Evolutionary conservation across 2,888 invertebrate genomes (phyloP), one percentile per base, ranked within the genome.

Genomic region (Agrotis exclamationis): DNA sequence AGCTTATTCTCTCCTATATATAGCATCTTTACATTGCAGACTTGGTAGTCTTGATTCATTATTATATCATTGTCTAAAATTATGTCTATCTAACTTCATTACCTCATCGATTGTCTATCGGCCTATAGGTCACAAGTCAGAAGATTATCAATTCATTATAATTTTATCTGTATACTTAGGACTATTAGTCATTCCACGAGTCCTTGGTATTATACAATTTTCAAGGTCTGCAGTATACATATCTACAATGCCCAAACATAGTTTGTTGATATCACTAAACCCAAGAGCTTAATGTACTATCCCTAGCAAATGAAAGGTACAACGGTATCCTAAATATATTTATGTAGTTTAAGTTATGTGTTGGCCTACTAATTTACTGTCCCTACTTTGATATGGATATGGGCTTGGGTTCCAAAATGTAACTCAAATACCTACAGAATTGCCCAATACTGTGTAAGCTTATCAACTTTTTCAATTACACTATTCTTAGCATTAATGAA

Each of bases 301-400:
- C 50, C 69, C 53, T 13, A 24, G 39, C 2, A 47, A 67, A 24
- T 70, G 53, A 63, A 68, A 76, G 51, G 81, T 69, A 56, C 56
- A 13, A 39, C 28, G 60, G 20, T 47, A 54, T 51, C 28, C 71
- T 78, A 28, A 54, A 70, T 76, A n/a, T 76, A 57, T 69, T 48
- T 70, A 65, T 54, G 58, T 65, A 64, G 48, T 53, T 56, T 44
- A 76, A 62, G 63, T 70, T 64, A 76, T 60, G 56, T 53, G 14
- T 3, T 16, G 14, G 28, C 3, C 39, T 45, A 28, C 53, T 81
- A 57, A 81, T 76, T 80, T 64, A 76, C 59, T 20, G 62, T 45
- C 33, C 57, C 39, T 45, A 56, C 48, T 78, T 76, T 76, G 76
- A 39, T 54, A 80, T 76, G 63, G 70, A 80, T 80, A 53, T 33